Base-by-base conservation (phyloP, 2,797 vertebrate species). In the Microctenopoma stevenorrisi region DNA sequence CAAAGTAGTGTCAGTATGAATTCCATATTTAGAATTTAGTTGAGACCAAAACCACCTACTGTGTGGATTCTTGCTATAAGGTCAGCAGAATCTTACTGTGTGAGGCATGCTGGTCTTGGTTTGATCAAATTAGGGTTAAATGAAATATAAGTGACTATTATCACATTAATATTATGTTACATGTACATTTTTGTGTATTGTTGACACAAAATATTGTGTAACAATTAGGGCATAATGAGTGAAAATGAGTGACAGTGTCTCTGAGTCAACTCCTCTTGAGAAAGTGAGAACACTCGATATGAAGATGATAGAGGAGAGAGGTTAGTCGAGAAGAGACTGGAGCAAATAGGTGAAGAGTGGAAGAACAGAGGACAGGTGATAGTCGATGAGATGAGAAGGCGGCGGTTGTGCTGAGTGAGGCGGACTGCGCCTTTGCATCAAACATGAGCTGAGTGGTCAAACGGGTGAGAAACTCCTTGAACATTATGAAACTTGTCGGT, bases 401-500 rank as follows among this genome's bases (percentile, higher is more conserved):
- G 40, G 52, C 26, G 74, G 60, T 42, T 73, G 72, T 63, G 73
- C 66, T 75, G 84, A 74, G 65, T 38, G 74, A 72, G 44, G 46
- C 25, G 33, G 7, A 4, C 46, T 15, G 66, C 16, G 16, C 57
- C 42, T 46, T 78, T 82, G 71, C 62, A 85, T 86, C 77, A 83
- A 79, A 78, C 65, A 78, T 53, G 66, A 83, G 73, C 7, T 22
- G 22, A 1, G 43, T 13, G 44, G 63, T 77, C 56, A 46, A 50
- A 59, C 22, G 47, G 78, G 51, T 25, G 43, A 76, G 69, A 59
- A 57, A 78, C 15, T 42, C 43, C 69, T 56, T 62, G 62, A 73
- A 63, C 75, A 42, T 82, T 79, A 73, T 47, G 73, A 74, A 78
- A 73, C 48, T 58, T 26, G 58, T 72, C 77, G 68, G 66, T 74